Evolutionary conservation across 2,888 invertebrate genomes (phyloP).

Genomic region (Cyclophora albipunctata): DNA sequence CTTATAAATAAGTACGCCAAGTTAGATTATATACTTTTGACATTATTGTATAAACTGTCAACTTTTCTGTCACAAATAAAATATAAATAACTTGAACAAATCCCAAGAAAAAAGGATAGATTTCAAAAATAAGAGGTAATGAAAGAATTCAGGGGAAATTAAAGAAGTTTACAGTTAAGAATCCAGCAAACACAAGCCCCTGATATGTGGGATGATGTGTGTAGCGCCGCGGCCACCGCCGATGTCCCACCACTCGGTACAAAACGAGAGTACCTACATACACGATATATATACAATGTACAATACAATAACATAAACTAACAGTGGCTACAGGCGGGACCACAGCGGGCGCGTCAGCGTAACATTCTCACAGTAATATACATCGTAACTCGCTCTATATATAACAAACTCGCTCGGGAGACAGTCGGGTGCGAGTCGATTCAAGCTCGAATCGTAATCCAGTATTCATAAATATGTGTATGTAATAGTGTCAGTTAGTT

Average conservation of each 20-base stretch:
- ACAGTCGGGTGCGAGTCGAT: slow-evolving; percentile 4
- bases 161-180: no score
- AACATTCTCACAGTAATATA: slow-evolving; percentile 72
- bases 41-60: no score
- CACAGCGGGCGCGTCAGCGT: slow-evolving; percentile 56
- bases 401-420: slow-evolving; percentile 50
- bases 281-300: slow-evolving; percentile 71
- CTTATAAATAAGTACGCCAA: no score
- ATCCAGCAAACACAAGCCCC: slow-evolving; percentile 55
- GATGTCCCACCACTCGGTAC: slow-evolving; percentile 51
- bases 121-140: no score
- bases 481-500: no score
- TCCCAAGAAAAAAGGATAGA: no score
- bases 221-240: slow-evolving; percentile 58
- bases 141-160: no score
- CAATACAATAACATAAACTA: slow-evolving; percentile 65
- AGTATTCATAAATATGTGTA: no score
- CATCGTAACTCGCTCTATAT: slow-evolving; percentile 70
- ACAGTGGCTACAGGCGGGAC: slow-evolving; percentile 54
- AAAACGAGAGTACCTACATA: slow-evolving; percentile 62
- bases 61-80: no score
- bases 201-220: slow-evolving; percentile 74
- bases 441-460: not conserved
- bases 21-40: no score
- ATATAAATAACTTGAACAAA: no score